Percentiles rank a stretch among this genome's conserved stretches.
These are phyloP conservation scores for Hydropsyche betteni DNA, from an alignment of 2,888 invertebrate genomes.

Conservation along the genomic window DNA sequence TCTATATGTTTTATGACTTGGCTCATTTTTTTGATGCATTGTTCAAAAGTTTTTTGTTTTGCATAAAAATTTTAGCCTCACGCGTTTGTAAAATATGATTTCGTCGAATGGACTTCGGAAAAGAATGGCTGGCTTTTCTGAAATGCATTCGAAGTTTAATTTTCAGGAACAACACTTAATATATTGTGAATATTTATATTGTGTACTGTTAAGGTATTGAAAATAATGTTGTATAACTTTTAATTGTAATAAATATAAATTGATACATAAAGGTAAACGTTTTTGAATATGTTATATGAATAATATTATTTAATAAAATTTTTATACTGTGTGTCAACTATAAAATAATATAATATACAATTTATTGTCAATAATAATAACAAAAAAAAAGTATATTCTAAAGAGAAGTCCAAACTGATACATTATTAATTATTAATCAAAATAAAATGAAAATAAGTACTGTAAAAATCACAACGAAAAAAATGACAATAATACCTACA, in stretches of 20 bases:
- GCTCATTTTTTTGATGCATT: background rate
- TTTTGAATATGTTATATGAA: too few species aligned
- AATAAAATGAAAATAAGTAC: too few species aligned
- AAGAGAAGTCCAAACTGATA: too few species aligned
- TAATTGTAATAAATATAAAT: conserved; percentile 9
- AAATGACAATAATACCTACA: too few species aligned
- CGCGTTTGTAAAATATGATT: background rate
- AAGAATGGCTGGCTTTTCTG: conserved; percentile 49
- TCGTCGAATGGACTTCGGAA: conserved; percentile 38
- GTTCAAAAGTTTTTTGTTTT: background rate
- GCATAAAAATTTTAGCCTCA: background rate
- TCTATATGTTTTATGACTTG: background rate
- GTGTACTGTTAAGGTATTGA: conserved; percentile 9
- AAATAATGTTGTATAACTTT: conserved; percentile 5
- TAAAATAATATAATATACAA: too few species aligned
- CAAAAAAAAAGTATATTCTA: too few species aligned
- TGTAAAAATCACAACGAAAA: too few species aligned
- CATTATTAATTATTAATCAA: too few species aligned
- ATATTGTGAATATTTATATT: conserved; percentile 24
- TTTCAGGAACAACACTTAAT: background rate
- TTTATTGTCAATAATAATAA: too few species aligned
- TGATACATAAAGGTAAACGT: too few species aligned
- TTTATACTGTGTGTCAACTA: too few species aligned
- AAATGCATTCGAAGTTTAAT: conserved; percentile 29
- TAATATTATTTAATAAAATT: too few species aligned